Conservation (phyloP, 1,140 invertebrate genomes). For the Aphidius gifuensis region DNA sequence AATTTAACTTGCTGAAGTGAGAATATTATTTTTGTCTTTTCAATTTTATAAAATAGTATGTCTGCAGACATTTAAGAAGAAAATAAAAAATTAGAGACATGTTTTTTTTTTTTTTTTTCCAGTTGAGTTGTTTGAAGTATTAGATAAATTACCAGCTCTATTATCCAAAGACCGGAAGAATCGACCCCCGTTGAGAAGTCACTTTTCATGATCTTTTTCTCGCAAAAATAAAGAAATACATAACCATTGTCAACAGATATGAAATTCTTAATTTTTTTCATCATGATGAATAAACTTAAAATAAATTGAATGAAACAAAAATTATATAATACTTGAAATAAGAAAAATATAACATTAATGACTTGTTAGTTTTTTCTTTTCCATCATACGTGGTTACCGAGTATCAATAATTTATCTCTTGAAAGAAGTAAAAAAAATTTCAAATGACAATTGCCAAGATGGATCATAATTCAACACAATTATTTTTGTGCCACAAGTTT, state of each 20-base stretch:
- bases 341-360: too few relatives aligned
- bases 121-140: constrained; percentile 46
- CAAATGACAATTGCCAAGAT: too few relatives aligned
- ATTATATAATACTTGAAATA: too few relatives aligned
- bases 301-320: too few relatives aligned
- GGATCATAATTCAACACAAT: too few relatives aligned
- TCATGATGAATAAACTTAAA: too few relatives aligned
- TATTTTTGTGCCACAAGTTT: background rate
- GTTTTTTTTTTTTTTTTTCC: constrained; percentile 40
- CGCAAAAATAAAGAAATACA: too few relatives aligned
- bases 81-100: constrained; percentile 16
- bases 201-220: background rate
- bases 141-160: constrained; percentile 49
- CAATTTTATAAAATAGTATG: constrained; percentile 37
- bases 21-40: constrained; percentile 19
- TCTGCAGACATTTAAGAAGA: constrained; percentile 1
- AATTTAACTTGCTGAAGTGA: background rate
- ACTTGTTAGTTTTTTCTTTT: too few relatives aligned
- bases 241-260: constrained; percentile 5
- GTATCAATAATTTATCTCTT: too few relatives aligned
- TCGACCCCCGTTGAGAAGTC: constrained; percentile 9
- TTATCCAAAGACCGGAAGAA: constrained; percentile 29
- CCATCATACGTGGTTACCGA: too few relatives aligned
- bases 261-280: constrained; percentile 1
- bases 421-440: too few relatives aligned